Evolutionary conservation across 2,888 invertebrate species (phyloP).

Genomic region (Diloba caeruleocephala): DNA sequence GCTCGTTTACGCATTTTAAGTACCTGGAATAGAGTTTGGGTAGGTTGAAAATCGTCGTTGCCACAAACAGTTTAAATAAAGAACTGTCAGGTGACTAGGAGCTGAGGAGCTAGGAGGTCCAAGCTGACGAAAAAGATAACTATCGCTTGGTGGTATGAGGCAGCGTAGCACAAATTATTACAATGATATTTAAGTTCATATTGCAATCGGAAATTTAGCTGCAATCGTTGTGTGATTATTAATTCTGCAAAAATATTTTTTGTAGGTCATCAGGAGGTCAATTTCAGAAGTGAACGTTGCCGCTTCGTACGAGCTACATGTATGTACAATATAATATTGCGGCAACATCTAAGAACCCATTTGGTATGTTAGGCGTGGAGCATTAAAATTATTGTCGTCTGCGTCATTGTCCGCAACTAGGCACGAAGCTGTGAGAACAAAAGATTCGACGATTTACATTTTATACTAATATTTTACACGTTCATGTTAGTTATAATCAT

Average conservation of each 20-base stretch:
- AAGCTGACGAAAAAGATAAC: no score
- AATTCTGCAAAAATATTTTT: background rate
- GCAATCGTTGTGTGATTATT: no score
- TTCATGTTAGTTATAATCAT: background rate
- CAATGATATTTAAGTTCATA: no score
- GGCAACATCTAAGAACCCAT: slow-evolving; percentile 14
- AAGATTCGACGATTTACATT: slow-evolving; percentile 2
- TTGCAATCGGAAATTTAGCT: background rate
- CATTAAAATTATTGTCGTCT: slow-evolving; percentile 25
- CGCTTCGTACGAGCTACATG: background rate
- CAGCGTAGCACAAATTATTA: no score
- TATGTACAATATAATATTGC: slow-evolving; percentile 13
- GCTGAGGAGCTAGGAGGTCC: no score
- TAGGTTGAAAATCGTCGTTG: no score
- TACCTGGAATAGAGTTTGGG: slow-evolving; percentile 88
- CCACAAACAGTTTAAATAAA: no score
- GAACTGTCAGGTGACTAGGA: no score
- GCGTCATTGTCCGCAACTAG: slow-evolving; percentile 28
- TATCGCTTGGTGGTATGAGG: no score
- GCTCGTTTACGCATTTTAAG: slow-evolving; percentile 95
- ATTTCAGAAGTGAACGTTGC: background rate
- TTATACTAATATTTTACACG: background rate
- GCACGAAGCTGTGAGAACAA: slow-evolving; percentile 14
- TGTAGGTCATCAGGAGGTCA: background rate
- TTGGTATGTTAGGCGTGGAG: slow-evolving; percentile 19